Conservation (phyloP, 2,797 vertebrate species). For the Onychomys arenicola region DNA sequence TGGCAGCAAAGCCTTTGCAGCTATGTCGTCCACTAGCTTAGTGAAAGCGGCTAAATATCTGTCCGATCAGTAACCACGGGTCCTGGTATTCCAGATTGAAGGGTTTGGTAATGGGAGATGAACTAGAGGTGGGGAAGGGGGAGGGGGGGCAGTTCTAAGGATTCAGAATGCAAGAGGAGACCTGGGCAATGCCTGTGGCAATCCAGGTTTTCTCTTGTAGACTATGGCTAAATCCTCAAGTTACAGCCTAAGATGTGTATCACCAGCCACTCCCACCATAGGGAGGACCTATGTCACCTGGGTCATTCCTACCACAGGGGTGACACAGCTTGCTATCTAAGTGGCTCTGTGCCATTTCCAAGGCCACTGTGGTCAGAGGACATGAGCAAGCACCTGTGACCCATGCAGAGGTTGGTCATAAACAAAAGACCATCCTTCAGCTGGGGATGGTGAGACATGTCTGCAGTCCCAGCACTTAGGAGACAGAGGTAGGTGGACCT, state of each 20-base stretch:
- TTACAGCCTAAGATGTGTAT: neutral
- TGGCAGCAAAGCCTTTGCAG: neutral
- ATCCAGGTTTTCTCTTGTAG: neutral
- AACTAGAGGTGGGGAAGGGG: neutral
- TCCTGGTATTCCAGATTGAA: neutral
- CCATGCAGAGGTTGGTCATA: neutral
- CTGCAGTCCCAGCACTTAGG: neutral
- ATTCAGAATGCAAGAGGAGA: neutral
- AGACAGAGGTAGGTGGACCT: neutral
- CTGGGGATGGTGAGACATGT: neutral
- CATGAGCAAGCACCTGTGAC: neutral
- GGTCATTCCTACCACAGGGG: neutral
- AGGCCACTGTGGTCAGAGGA: neutral
- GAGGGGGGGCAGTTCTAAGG: neutral
- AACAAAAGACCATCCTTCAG: neutral
- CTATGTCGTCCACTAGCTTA: neutral
- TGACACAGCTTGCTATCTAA: neutral
- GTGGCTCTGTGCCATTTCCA: neutral
- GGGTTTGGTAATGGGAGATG: neutral
- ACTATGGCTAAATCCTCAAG: neutral
- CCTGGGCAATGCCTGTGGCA: neutral
- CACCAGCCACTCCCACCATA: neutral
- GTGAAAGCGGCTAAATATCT: neutral
- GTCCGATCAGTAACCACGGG: neutral
- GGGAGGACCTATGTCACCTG: too few species aligned